Base-by-base conservation (phyloP, 2,797 vertebrate genomes). In the Sebastes vulpes region DNA sequence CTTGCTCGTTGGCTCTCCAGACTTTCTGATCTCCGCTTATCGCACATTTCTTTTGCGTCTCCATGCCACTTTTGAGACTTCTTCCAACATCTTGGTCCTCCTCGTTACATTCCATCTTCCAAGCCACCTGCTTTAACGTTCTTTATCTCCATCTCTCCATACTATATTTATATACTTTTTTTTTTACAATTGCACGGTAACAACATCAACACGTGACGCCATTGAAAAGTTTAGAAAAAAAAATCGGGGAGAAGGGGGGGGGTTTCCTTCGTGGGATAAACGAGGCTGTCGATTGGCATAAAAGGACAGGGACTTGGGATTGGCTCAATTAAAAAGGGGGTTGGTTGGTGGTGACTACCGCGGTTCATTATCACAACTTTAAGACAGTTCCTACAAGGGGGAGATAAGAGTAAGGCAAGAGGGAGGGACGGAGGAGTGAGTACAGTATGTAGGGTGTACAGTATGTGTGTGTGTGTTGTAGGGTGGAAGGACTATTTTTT, bases 191-290 rank as follows among this genome's bases (percentile, higher is more conserved):
- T 94, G 89, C 93, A 96, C 92, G 42, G 81, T 87, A 92, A 94
- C 93, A 93, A 95, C 91, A 95, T 90, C 87, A 89, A 93, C 86
- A 93, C 94, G 72, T 77, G 92, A 96, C 93, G 76, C 91, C 84
- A 93, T 81, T 89, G 65, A 94, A 84, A 87, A 87, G 79, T 86
- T 77, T 75, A 53, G 81, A 76, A 88, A 91, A 92, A 84, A 88
- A 54, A 76, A 16, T 4, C 3, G 9, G 52, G 26, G 9, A 5
- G 31, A 3, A 38, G 35, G 58, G 23, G 58, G 23, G n/a, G 5
- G 1, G 11, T 28, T 65, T 42, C 48, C 42, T 38, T 56, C 3
- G n/a, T 8, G 38, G 65, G 63, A 53, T 35, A 61, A 77, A 65
- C 7, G 25, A 57, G 57, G 74, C 56, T 72, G 48, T 21, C 20